Evolutionary conservation across 2,797 vertebrate species (phyloP), one percentile per base, ranked within the genome.

Genomic region (Enteromius mattozi): DNA sequence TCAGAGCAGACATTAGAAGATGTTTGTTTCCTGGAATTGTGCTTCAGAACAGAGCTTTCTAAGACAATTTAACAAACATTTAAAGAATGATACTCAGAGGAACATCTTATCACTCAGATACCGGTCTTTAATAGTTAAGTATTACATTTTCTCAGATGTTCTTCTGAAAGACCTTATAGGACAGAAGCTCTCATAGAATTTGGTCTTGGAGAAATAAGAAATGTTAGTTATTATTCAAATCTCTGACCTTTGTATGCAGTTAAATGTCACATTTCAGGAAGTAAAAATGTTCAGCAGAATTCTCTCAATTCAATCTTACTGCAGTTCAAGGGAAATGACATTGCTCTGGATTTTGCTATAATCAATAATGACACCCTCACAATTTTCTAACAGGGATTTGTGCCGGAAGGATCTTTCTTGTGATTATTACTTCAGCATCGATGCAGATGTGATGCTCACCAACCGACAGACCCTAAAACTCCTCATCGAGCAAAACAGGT

Each of bases 401-500:
- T 99, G 98, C 90, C 97, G 97, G 24, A 94, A 96, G 88, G 96
- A 99, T 88, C 81, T 93, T 84, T 89, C 92, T 0, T 99, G 98
- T 70, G 95, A 96, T 84, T 97, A 96, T 94, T 99, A 99, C 91
- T 96, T 99, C 89, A 99, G 96, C 92, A 93, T 99, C n/a, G 98
- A 99, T 88, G 91, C 97, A 8, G 97, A 99, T 84, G 98, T 99
- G 1, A 96, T 97, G 90, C 91, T 99, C 89, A 99, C 97, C 91
- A 99, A 99, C 91, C 93, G 92, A 0, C 96, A 96, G 91, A 98
- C 97, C 10, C 93, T 99, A 92, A 97, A 96, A 92, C 93, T 97
- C 86, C 93, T 99, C 89, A 96, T 99, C 24, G 97, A 99, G 91
- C 97, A 99, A 93, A 99, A 99, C 96, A 99, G 98, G 98, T 99